A percentile compares a stretch with the other conserved stretches of the same genome.
Evolutionary conservation across 2,113 vertebrate genomes (phyloP).

Genomic region (Acrocephalus arundinaceus): DNA sequence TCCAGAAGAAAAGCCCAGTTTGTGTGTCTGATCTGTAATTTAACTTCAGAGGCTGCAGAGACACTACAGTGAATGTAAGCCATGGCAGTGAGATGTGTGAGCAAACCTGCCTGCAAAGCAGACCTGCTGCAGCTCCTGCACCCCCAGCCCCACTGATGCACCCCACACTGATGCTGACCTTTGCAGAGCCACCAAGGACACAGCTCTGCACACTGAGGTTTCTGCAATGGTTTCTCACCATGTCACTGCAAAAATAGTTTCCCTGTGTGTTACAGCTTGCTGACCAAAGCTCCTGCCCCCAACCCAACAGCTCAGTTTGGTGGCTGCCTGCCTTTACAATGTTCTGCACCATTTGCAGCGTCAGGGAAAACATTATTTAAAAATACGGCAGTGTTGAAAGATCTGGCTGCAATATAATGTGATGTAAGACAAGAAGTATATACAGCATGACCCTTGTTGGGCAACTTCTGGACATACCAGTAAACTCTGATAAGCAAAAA

Average conservation of each 20-base stretch:
- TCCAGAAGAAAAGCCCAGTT: not conserved
- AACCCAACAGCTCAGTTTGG: not conserved
- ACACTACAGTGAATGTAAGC: not conserved
- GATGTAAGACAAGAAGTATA: not conserved
- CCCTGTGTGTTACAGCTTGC: not conserved
- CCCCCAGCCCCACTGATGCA: fast-evolving
- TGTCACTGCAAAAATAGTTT: not conserved
- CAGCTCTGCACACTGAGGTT: not conserved
- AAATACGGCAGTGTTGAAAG: not conserved
- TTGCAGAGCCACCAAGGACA: not conserved
- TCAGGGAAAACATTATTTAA: not conserved
- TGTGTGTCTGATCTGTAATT: not conserved
- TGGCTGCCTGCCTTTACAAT: not conserved
- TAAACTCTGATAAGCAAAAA: not conserved
- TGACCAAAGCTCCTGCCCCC: not conserved
- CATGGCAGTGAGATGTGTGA: not conserved
- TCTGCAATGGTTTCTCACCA: not conserved
- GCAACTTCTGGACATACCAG: not conserved
- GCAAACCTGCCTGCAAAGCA: not conserved
- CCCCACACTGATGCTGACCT: not conserved
- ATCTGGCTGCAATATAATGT: not conserved
- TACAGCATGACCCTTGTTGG: not conserved
- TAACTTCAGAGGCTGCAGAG: not conserved
- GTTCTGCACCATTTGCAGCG: not conserved
- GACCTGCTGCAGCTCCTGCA: not conserved